Evolutionary conservation across 2,888 invertebrate species (phyloP).

Genomic region (Cheilosia vulpina): DNA sequence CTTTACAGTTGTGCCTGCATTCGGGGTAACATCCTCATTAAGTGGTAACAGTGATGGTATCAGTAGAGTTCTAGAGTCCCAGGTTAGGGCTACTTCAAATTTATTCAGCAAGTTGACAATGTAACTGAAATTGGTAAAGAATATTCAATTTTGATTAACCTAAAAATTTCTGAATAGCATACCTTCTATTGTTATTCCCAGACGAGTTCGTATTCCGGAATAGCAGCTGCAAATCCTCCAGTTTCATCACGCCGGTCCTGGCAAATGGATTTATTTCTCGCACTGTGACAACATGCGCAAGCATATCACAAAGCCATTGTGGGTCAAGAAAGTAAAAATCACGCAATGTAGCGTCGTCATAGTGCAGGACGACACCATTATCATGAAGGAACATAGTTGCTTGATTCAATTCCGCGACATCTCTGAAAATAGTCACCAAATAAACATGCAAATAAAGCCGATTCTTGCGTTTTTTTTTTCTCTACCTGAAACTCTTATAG

Average conservation of each 20-base stretch:
- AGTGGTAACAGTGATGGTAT: conserved; percentile 96
- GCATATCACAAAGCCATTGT: conserved; percentile 99
- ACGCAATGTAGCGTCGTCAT: conserved; percentile 96
- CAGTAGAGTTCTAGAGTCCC: conserved; percentile 95
- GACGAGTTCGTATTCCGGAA: conserved; percentile 94
- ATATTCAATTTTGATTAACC: neutral
- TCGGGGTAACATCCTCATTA: conserved; percentile 86
- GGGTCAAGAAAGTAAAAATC: conserved; percentile 98
- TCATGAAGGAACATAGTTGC: conserved; percentile 99
- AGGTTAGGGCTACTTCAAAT: conserved; percentile 98
- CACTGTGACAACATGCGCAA: conserved; percentile 98
- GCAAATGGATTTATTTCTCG: conserved; percentile 99
- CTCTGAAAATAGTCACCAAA: conserved; percentile 84
- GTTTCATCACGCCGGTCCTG: conserved; percentile 95
- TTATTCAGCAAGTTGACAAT: conserved; percentile 96
- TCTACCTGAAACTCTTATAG: conserved; percentile 81
- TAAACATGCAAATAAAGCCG: neutral
- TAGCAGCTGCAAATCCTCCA: conserved; percentile 95
- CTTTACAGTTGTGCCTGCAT: conserved; percentile 81
- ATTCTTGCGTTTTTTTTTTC: neutral
- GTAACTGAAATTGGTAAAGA: conserved; percentile 85
- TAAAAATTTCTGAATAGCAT: neutral
- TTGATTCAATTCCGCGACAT: conserved; percentile 95
- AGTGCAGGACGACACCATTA: conserved; percentile 97
- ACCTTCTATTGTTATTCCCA: conserved; percentile 86